These are phyloP conservation scores for Takifugu rubripes DNA, from an alignment of 2,797 vertebrate species.

Conservation along the genomic window DNA sequence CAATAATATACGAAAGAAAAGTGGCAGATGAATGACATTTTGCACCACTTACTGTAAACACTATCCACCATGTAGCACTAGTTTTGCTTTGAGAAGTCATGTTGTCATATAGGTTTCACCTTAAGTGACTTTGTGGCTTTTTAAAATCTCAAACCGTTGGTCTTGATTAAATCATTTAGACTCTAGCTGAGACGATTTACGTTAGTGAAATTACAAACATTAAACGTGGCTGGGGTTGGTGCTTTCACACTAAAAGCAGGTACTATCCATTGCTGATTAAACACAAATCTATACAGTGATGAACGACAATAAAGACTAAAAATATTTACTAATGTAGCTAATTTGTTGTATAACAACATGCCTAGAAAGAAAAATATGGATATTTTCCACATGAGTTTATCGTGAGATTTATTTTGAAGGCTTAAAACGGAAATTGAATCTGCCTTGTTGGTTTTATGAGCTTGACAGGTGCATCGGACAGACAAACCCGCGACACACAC, in stretches of 20 bases:
- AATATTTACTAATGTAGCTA: no score
- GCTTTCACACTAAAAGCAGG: slow-evolving; percentile 31
- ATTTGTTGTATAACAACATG: no score
- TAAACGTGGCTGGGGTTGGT: neutral
- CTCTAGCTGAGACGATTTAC: neutral
- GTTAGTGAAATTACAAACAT: neutral
- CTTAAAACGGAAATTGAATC: neutral
- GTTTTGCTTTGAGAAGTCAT: no score
- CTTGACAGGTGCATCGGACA: slow-evolving; percentile 47
- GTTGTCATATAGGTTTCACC: no score
- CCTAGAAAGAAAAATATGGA: neutral
- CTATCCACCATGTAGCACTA: no score
- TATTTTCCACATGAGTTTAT: neutral
- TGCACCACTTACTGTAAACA: no score
- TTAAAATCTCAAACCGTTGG: neutral
- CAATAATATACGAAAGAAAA: neutral
- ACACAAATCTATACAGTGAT: no score
- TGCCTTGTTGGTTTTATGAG: slow-evolving; percentile 6
- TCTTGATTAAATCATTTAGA: slow-evolving; percentile 14
- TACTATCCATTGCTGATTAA: neutral
- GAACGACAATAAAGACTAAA: no score
- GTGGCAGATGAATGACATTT: neutral
- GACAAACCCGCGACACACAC: slow-evolving; percentile 2
- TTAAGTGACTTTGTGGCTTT: no score
- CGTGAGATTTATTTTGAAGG: slow-evolving; percentile 37